Base-by-base conservation (phyloP, 2,797 vertebrate species). In the Heliangelus exortis region DNA sequence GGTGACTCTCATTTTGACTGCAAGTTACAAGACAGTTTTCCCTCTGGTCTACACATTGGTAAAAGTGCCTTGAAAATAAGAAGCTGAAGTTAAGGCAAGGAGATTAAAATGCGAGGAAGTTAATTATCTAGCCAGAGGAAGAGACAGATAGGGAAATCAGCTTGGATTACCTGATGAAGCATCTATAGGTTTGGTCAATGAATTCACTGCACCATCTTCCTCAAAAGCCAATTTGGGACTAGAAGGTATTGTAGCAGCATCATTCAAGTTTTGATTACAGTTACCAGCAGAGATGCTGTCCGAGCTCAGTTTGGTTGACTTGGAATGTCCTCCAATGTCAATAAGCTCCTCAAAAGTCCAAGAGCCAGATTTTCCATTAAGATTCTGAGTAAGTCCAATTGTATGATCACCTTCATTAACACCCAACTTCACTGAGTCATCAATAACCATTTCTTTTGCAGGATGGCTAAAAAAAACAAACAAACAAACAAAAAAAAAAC, bases 301-400 rank as follows among this genome's bases (percentile, higher is more conserved):
- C 1, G 95, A 97, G 63, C 92, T 97, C 41, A 95, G 91, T 61
- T 78, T 93, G 71, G 68, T 80, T 63, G 92, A 54, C 97, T 98
- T 98, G 81, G 98, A 92, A 96, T 98, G 98, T 45, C 98, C 96
- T 59, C 97, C 98, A 85, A 98, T 53, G 39, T 99, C 98, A 72
- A 98, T 98, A 54, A 98, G 96, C 85, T 98, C 98, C 92, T 99
- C 98, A 31, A 98, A 98, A 92, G 97, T 98, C 99, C 98, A 98
- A 1, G 98, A 96, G 62, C 96, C 97, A 65, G 98, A 95, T 96
- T 98, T 98, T 15, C 98, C 98, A 9, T 98, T 98, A 43, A 98
- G 95, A 61, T 97, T 98, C 7, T 96, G 96, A n/a, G 91, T 94
- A 45, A 97, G 68, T 63, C 71, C 98, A 66, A 97, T 14, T 39